Base-by-base conservation (phyloP, 2,797 vertebrate species). In the Fistularia commersonii region DNA sequence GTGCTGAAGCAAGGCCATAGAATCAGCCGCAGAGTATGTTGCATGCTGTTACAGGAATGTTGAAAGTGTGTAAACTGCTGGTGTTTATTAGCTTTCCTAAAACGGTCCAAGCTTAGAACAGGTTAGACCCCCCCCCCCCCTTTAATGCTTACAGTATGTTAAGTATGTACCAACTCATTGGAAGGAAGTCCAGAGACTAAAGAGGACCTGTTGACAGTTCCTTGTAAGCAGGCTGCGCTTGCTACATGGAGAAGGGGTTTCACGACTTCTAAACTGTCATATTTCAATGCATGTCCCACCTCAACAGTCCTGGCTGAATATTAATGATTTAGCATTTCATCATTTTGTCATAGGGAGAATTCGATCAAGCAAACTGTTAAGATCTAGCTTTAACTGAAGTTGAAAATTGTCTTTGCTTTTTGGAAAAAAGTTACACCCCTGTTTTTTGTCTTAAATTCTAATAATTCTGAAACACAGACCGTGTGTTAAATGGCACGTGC, bases 11-110 rank as follows among this genome's bases (percentile, higher is more conserved):
- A 41, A 37, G 55, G 51, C 59, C 48, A 50, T 72, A 57, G 66
- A 76, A 62, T 64, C 41, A 51, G 51, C 49, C 41, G 7, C 54
- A 44, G 48, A 66, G 38, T 54, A 50, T 45, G 36, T 69, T 61
- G 35, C 51, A 49, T 31, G 36, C 35, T 65, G 58, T 75, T 82
- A 41, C 52, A 50, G 45, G 56, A 72, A 76, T 51, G 39, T 62
- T 60, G 15, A 67, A 41, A 32, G 36, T 60, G 54, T 71, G 54
- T 77, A 74, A 69, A 69, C 51, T 39, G 32, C 49, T 61, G 15
- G 39, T 53, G 54, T 70, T 67, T 76, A 57, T 77, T 72, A 58
- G 63, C 33, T 66, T 74, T 69, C 61, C 57, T 34, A 57, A 74
- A 66, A 69, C 53, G 34, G 45, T 69, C 52, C 57, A 8, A 7